Evolutionary conservation across 2,888 invertebrate species (phyloP).

Genomic region (Plebejus melissa): DNA sequence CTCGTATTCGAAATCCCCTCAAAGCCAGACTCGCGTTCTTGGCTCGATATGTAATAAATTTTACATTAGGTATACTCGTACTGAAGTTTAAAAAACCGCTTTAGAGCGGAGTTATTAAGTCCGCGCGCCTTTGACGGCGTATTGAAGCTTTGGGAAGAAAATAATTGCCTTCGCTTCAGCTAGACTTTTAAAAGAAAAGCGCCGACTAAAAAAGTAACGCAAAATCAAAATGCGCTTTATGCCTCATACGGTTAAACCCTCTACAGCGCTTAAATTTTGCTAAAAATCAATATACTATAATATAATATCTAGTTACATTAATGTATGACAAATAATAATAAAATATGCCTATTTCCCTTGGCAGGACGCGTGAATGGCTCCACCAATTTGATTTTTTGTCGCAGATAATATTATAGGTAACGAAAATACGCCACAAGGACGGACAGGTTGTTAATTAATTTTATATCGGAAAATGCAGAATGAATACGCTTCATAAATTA

Average conservation of each 20-base stretch:
- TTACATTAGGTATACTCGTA: conserved; percentile 23
- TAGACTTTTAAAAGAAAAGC: conserved; percentile 35
- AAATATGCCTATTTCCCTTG: no score
- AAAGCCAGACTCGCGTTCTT: conserved; percentile 1
- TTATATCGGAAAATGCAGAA: no score
- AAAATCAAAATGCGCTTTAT: conserved; percentile 27
- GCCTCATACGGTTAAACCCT: conserved; percentile 22
- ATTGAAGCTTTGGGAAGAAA: conserved; percentile 38
- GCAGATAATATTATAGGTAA: no score
- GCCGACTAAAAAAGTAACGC: conserved; percentile 24
- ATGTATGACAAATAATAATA: no score
- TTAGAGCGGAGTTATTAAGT: conserved; percentile 34
- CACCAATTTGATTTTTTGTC: no score
- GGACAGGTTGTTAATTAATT: no score
- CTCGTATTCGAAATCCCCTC: conserved; percentile 4
- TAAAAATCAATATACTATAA: no score
- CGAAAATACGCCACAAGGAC: no score
- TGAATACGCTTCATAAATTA: no score
- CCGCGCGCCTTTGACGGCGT: conserved; percentile 36
- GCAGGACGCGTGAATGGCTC: no score
- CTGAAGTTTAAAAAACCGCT: conserved; percentile 26
- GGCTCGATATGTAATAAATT: conserved; percentile 23
- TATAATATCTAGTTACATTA: no score
- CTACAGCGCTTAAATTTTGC: no score
- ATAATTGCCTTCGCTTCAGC: conserved; percentile 38